phyloP scores from a whole-genome alignment of 2,797 vertebrate species.

The Scomberomorus guttatus region DNA sequence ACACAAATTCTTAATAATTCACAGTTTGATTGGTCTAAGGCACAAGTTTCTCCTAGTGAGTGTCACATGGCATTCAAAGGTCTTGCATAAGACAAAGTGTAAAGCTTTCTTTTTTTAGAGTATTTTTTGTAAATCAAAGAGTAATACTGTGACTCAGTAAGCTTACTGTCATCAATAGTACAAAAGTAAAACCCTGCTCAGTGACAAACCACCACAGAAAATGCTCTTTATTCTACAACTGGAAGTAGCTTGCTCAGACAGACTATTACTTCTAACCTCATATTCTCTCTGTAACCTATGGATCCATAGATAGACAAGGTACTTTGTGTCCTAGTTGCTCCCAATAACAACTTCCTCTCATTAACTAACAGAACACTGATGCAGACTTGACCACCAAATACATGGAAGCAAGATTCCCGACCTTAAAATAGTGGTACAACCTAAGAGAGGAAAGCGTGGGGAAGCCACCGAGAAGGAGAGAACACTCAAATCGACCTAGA shows the following conservation, averaged over 20 bases:
- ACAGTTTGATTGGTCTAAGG: constrained; percentile 83
- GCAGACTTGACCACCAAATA: constrained; percentile 56
- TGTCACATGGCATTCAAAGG: constrained; percentile 52
- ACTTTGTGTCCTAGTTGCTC: constrained; percentile 23
- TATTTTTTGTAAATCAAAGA: constrained; percentile 23
- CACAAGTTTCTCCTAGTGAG: constrained; percentile 51
- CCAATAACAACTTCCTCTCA: constrained; percentile 59
- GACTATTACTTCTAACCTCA: background rate
- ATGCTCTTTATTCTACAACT: constrained; percentile 11
- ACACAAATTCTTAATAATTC: constrained; percentile 69
- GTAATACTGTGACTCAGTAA: constrained; percentile 22
- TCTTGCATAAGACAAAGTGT: constrained; percentile 51
- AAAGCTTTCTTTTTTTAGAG: constrained; percentile 58
- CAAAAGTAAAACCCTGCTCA: constrained; percentile 27
- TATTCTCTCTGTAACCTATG: constrained; percentile 51
- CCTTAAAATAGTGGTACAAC: constrained; percentile 77
- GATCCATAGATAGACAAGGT: constrained; percentile 33
- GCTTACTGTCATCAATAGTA: constrained; percentile 1
- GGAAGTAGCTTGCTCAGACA: background rate
- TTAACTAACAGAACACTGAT: constrained; percentile 56
- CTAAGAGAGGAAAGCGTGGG: constrained; percentile 52
- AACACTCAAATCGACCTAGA: constrained; percentile 60
- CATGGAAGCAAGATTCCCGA: constrained; percentile 59
- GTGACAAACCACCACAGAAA: constrained; percentile 30
- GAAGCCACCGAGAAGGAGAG: constrained; percentile 57